Evolutionary conservation across 2,113 vertebrate genomes (phyloP).

Genomic region (Dicaeum eximium): DNA sequence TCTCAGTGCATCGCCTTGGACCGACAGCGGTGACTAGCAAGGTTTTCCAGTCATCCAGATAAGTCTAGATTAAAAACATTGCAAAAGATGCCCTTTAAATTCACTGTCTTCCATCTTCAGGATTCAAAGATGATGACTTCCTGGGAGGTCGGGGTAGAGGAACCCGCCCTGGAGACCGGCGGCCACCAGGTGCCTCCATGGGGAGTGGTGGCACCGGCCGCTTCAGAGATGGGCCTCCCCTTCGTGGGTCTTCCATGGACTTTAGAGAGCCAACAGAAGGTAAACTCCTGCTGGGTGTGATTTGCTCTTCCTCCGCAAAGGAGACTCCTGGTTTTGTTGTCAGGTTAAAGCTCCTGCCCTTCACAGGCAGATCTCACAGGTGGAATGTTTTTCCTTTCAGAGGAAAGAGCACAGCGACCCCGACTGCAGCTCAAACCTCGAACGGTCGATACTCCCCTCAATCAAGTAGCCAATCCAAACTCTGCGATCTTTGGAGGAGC

Average conservation of each 20-base stretch:
- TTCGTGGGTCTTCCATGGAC: constrained; percentile 83
- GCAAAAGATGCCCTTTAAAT: not conserved
- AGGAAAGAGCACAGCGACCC: constrained; percentile 95
- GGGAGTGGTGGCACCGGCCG: constrained; percentile 76
- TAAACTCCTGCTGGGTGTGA: not conserved
- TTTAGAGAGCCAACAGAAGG: constrained; percentile 99
- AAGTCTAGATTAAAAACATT: not conserved
- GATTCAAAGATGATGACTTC: constrained; percentile 91
- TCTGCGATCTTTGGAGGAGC: constrained; percentile 98
- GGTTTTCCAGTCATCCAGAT: not conserved
- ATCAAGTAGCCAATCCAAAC: constrained; percentile 99
- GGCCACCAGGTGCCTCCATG: constrained; percentile 74
- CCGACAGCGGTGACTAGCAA: not conserved
- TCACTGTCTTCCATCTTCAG: constrained; percentile 66
- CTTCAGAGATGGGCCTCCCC: constrained; percentile 88
- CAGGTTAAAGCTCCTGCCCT: not conserved
- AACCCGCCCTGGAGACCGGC: constrained; percentile 85
- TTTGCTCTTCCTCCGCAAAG: accelerated
- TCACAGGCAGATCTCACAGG: not conserved
- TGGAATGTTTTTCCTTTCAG: constrained; percentile 64
- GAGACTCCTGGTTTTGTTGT: not conserved
- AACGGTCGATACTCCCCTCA: constrained; percentile 92
- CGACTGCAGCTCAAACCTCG: constrained; percentile 96
- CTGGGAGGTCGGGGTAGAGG: constrained; percentile 86
- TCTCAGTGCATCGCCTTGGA: constrained; percentile 10